Base-by-base conservation (phyloP, 2,888 invertebrate genomes). In the Chrysomela aeneicollis region DNA sequence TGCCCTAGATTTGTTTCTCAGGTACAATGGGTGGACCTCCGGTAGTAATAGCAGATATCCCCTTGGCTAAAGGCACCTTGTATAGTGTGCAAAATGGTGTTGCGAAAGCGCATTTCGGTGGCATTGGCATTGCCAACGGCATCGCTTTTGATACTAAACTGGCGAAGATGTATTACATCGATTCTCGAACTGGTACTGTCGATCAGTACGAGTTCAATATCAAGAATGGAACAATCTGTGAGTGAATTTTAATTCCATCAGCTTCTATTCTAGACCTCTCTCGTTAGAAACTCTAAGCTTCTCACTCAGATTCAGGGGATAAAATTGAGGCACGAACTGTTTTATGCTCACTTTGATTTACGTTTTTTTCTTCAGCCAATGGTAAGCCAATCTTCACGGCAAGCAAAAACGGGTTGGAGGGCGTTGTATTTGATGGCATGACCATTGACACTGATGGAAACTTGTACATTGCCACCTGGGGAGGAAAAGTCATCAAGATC, bases 381-480 rank as follows among this genome's bases (percentile, higher is more conserved):
- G 86, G 88, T 4, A 84, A 84, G 66, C 79, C 84, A 4, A 82
- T 90, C 47, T 90, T 88, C 77, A 85, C 87, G 70, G 86, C 88
- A 73, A 78, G 75, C 21, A 78, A 81, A 53, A 78, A 82, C 26
- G 77, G 78, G 18, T 74, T 83, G 17, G 72, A 74, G 9, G 83
- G 86, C 19, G 54, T 61, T 63, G 84, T 89, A 73, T 89, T 88
- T 63, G 91, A 92, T 81, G 92, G 92, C 22, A 91, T 94, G 91
- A 90, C 92, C 67, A 91, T 92, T 60, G 94, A 94, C 82, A 85
- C 86, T 0, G 89, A 92, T 68, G 92, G 90, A 5, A 90, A 91
- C 79, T 83, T 93, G 8, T 93, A 93, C 90, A 86, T 93, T 51
- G 92, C 92, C 58, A 89, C 89, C 76, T 93, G 90, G 70, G 92